These are phyloP conservation scores for Progne subis DNA, from an alignment of 2,113 vertebrate genomes.

Conservation along the genomic window DNA sequence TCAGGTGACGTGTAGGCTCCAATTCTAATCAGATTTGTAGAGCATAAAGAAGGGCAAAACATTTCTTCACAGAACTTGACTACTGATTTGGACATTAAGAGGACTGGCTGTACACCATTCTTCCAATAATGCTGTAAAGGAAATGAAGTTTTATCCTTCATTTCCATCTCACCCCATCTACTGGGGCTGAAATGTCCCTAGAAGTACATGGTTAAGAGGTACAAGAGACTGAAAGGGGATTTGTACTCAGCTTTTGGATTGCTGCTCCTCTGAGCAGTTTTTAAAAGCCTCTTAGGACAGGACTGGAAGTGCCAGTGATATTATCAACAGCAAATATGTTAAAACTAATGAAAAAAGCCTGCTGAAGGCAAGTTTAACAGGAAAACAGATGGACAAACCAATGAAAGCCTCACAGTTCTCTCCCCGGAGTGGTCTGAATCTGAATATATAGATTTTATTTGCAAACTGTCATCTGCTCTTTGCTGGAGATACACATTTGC, in stretches of 20 bases:
- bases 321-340: background rate
- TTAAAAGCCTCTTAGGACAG: background rate
- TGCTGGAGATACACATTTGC: accelerated
- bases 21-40: background rate
- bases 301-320: background rate
- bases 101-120: background rate
- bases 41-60: background rate
- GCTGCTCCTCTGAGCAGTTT: background rate
- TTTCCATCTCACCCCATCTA: background rate
- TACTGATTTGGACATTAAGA: background rate
- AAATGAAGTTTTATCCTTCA: background rate
- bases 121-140: background rate
- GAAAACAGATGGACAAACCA: background rate
- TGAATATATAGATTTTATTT: background rate
- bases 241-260: background rate
- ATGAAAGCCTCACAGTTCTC: background rate
- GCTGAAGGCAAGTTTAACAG: background rate
- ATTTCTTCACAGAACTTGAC: background rate
- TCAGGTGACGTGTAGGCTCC: background rate
- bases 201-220: background rate
- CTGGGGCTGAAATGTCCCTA: background rate
- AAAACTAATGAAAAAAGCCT: background rate
- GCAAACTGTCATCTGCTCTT: background rate
- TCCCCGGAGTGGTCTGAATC: background rate
- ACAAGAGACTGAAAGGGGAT: background rate